A percentile compares a stretch with the other conserved stretches of the same genome.
Conservation (phyloP, 2,113 vertebrate genomes). For the Catharus fuscescens region DNA sequence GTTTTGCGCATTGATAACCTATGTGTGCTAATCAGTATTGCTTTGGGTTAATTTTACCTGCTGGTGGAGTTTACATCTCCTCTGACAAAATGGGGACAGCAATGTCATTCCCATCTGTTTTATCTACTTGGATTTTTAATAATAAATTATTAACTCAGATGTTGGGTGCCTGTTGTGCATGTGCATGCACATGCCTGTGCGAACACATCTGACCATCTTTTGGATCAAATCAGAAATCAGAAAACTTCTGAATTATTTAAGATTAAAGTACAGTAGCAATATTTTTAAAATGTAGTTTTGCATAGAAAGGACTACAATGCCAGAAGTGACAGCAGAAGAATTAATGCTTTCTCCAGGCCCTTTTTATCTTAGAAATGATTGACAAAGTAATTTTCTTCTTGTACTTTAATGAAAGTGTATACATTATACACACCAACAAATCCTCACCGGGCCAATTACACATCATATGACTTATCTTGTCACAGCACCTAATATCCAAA, state of each 20-base stretch:
- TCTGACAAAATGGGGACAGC: background rate
- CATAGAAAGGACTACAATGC: constrained; percentile 28
- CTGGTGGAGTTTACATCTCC: background rate
- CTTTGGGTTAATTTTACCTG: background rate
- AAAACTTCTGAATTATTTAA: constrained; percentile 34
- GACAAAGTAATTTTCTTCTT: constrained; percentile 75
- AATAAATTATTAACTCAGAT: background rate
- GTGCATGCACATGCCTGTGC: accelerated
- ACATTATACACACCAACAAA: constrained; percentile 43
- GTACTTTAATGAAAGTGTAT: constrained; percentile 71
- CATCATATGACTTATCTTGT: constrained; percentile 53
- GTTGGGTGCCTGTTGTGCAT: background rate
- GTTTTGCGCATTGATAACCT: background rate
- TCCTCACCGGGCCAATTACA: constrained; percentile 28
- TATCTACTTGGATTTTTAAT: background rate
- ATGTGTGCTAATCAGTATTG: background rate
- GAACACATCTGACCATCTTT: background rate
- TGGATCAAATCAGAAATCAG: background rate
- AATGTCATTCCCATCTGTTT: background rate
- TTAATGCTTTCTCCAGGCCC: constrained; percentile 63
- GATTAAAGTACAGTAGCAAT: constrained; percentile 15
- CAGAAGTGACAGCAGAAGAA: constrained; percentile 63
- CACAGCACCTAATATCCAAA: constrained; percentile 39
- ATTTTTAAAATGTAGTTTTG: constrained; percentile 9
- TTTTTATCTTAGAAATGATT: constrained; percentile 68